Evolutionary conservation across 2,888 invertebrate genomes (phyloP), one percentile per base, ranked within the genome.

Genomic region (Lottia gigantea): DNA sequence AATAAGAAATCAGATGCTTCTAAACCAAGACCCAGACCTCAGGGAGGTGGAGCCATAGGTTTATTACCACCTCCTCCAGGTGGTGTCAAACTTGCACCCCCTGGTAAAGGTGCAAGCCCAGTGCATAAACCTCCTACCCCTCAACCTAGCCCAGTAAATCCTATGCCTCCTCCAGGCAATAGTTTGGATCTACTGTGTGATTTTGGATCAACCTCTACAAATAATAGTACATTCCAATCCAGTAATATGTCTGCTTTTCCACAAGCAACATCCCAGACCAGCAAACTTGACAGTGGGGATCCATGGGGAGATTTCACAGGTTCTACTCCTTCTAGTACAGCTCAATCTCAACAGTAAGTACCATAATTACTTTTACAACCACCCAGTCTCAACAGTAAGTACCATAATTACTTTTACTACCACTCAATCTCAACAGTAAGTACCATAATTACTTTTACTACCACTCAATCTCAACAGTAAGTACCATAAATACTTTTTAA

Each of bases 11-110:
- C 76, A 15, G 84, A 92, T 63, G 92, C 78, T 68, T 62, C 92
- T 72, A 93, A 93, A 83, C 90, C 93, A 3, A 93, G 93, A 85
- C 86, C 91, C 72, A 92, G 92, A 80, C 88, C 92, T 7, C 91
- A 92, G 40, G 89, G 90, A 0, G 89, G 89, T 1, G 87, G 89
- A 2, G 91, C 92, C 16, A 92, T 91, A 14, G 80, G 80, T 23
- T 72, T 80, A 11, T 85, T 86, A 2, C 90, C 94, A 23, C 75
- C 88, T 71, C 92, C 95, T 68, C 96, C 96, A 49, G 94, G 95
- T 0, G 90, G 93, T 2, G 92, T 93, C 1, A 93, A 93, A 88
- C 91, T 94, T 74, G 92, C 94, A 19, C 93, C 94, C 72, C 94
- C 95, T 66, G 77, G 76, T 23, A 77, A 75, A 46, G 14, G 49